Conservation (phyloP, 2,888 invertebrate genomes). For the Phymatocera aterrima region DNA sequence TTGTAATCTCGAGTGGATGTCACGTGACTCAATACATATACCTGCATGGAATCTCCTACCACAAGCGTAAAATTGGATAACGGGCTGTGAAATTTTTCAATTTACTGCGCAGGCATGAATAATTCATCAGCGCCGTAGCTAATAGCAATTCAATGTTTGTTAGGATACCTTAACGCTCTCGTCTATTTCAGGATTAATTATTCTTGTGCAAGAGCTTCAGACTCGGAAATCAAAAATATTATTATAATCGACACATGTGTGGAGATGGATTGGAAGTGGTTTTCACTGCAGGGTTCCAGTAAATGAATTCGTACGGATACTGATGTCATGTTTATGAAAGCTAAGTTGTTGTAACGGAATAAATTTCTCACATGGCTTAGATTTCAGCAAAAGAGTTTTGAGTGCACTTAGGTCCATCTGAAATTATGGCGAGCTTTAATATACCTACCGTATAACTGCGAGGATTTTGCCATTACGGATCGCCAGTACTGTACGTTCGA, state of each 20-base stretch:
- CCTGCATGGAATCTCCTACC: too few species aligned
- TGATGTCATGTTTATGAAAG: background rate
- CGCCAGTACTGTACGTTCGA: too few species aligned
- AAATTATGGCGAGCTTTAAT: background rate
- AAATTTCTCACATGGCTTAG: conserved; percentile 2
- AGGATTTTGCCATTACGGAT: background rate
- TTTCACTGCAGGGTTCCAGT: background rate
- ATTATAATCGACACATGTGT: background rate
- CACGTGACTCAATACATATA: background rate
- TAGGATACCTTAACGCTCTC: too few species aligned
- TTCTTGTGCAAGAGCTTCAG: too few species aligned
- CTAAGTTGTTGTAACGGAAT: background rate
- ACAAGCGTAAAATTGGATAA: too few species aligned
- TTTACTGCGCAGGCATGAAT: background rate
- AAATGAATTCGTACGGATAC: background rate
- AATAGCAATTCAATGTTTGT: background rate
- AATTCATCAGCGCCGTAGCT: background rate
- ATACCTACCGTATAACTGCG: background rate
- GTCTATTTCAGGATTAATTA: too few species aligned
- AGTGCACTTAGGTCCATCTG: background rate
- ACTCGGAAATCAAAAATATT: background rate
- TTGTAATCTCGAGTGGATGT: background rate
- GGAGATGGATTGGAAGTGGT: background rate
- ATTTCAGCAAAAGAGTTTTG: background rate
- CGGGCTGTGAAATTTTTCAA: too few species aligned